Conservation (phyloP, 2,888 invertebrate species). For the Calameuta filiformis region DNA sequence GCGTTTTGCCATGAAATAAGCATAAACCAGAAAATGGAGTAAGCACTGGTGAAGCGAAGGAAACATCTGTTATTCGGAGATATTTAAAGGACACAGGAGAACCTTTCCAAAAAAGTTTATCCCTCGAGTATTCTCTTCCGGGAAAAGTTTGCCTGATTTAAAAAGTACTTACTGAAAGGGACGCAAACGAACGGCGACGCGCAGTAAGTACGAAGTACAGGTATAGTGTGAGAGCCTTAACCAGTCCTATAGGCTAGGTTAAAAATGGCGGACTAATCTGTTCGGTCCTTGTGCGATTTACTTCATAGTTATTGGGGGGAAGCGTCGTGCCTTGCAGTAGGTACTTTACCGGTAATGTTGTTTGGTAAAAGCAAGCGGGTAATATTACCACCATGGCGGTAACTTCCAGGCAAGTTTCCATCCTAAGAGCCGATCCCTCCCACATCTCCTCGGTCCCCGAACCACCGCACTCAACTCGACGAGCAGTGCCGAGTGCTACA, state of each 20-base stretch:
- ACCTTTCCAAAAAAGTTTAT: neutral
- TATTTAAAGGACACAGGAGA: neutral
- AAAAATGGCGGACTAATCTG: neutral
- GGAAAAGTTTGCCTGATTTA: neutral
- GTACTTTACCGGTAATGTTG: neutral
- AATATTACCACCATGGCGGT: neutral
- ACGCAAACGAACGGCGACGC: neutral
- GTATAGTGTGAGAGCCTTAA: neutral
- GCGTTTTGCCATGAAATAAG: neutral
- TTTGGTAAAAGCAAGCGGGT: neutral
- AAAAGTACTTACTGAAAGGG: neutral
- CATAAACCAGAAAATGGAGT: neutral
- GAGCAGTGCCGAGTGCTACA: conserved; percentile 33
- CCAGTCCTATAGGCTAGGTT: neutral
- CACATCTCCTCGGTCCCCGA: conserved; percentile 31
- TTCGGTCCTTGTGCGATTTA: neutral
- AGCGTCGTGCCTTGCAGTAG: neutral
- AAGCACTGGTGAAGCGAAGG: neutral
- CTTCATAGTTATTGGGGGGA: neutral
- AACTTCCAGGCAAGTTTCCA: conserved; percentile 19
- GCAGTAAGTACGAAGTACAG: neutral
- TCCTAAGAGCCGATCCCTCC: conserved; percentile 43
- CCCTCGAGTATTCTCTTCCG: neutral
- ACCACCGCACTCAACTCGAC: conserved; percentile 30
- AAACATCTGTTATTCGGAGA: neutral